These are phyloP conservation scores for Dipodomys merriami DNA, from an alignment of 2,113 vertebrate genomes.

Conservation along the genomic window DNA sequence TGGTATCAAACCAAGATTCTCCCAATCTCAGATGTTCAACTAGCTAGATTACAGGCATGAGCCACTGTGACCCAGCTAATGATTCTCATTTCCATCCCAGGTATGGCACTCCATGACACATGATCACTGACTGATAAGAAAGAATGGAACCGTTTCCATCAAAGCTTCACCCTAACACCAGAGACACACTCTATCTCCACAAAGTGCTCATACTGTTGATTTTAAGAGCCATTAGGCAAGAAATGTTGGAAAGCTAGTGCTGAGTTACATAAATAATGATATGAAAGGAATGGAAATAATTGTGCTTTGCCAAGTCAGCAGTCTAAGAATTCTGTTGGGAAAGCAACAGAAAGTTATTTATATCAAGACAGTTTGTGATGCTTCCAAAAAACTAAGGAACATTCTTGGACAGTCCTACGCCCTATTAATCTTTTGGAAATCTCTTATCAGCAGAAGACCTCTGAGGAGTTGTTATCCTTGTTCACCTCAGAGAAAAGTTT, in stretches of 20 bases:
- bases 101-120: not conserved
- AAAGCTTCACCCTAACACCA: conserved; percentile 24
- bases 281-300: conserved; percentile 63
- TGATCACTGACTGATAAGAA: not conserved
- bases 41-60: too few species aligned
- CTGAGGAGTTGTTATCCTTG: not conserved
- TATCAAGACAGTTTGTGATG: conserved; percentile 41
- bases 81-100: not conserved
- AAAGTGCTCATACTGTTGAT: conserved; percentile 59
- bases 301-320: conserved; percentile 74
- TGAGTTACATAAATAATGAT: conserved; percentile 69
- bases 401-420: conserved; percentile 12
- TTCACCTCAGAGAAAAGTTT: not conserved
- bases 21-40: too few species aligned
- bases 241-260: conserved; percentile 53
- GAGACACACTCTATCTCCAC: not conserved
- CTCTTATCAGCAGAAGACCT: conserved; percentile 44
- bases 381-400: conserved; percentile 59
- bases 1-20: too few species aligned
- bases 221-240: conserved; percentile 68
- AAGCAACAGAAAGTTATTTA: conserved; percentile 69
- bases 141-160: not conserved
- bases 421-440: conserved; percentile 58
- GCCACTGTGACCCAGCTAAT: too few species aligned
- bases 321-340: conserved; percentile 71